phyloP scores from a whole-genome alignment of 2,113 vertebrate species.

The Vimba vimba region DNA sequence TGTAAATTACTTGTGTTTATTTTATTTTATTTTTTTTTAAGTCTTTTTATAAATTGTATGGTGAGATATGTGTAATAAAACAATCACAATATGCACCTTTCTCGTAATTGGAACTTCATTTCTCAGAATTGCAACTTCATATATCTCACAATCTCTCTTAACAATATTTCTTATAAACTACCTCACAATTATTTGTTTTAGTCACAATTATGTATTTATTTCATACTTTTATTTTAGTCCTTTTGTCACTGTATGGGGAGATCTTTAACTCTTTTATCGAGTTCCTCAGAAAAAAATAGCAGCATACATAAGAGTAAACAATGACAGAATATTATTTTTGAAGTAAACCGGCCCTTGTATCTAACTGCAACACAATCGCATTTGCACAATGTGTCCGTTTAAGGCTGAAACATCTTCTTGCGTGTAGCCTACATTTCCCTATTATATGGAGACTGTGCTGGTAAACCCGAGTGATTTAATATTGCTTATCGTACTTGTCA shows the following conservation, averaged over 20 bases:
- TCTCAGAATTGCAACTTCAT: too few relatives aligned
- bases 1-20: background rate
- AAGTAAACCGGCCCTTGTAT: background rate
- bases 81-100: too few relatives aligned
- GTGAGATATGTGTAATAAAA: too few relatives aligned
- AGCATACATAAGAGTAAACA: background rate
- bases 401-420: background rate
- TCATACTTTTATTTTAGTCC: background rate
- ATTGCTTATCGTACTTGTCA: slow-evolving; percentile 24
- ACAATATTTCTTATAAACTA: too few relatives aligned
- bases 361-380: background rate
- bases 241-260: too few relatives aligned
- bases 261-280: too few relatives aligned
- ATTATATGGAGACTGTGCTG: background rate
- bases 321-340: background rate
- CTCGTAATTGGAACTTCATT: too few relatives aligned
- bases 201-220: background rate
- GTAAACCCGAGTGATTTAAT: background rate
- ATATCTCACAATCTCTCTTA: too few relatives aligned
- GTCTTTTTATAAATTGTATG: too few relatives aligned
- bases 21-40: background rate
- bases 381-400: background rate
- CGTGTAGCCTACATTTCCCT: background rate
- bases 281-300: too few relatives aligned
- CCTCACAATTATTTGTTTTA: too few relatives aligned